phyloP scores from a whole-genome alignment of 2,888 invertebrate species.

The Penaeus monodon region DNA sequence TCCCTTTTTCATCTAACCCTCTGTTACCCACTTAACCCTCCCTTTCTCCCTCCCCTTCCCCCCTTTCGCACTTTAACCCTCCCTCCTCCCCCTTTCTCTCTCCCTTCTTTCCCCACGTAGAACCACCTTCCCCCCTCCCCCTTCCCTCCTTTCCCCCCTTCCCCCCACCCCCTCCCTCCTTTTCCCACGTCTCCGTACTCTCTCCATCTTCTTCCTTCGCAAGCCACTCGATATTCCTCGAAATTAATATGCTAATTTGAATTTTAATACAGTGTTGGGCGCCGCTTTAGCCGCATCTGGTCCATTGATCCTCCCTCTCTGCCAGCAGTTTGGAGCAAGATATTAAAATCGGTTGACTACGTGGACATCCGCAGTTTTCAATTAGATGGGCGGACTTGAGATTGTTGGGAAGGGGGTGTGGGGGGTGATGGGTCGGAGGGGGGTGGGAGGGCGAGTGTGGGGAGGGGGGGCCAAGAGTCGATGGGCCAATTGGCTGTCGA shows the following conservation, averaged over 20 bases:
- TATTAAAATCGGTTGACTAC: conserved; percentile 36
- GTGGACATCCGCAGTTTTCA: conserved; percentile 42
- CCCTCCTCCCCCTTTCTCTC: too few species aligned
- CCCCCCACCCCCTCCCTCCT: neutral
- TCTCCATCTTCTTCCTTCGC: conserved; percentile 20
- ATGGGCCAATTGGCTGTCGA: conserved; percentile 13
- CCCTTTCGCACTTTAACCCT: too few species aligned
- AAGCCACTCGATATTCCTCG: conserved; percentile 41
- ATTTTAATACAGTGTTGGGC: conserved; percentile 44
- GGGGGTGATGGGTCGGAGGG: too few species aligned
- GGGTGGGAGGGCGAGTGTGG: too few species aligned
- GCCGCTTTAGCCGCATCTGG: conserved; percentile 36
- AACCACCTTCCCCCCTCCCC: too few species aligned
- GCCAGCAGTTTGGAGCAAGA: conserved; percentile 28
- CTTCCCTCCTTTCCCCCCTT: neutral
- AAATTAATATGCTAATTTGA: conserved; percentile 54
- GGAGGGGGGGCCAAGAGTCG: neutral
- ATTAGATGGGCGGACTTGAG: conserved; percentile 35
- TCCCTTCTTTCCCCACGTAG: too few species aligned
- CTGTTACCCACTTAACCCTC: too few species aligned
- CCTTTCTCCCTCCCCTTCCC: too few species aligned
- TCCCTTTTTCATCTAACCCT: too few species aligned
- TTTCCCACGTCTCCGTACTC: neutral
- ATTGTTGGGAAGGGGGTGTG: conserved; percentile 1
- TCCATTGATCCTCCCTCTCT: conserved; percentile 23